phyloP scores from a whole-genome alignment of 2,113 vertebrate species.

The Petromus typicus region DNA sequence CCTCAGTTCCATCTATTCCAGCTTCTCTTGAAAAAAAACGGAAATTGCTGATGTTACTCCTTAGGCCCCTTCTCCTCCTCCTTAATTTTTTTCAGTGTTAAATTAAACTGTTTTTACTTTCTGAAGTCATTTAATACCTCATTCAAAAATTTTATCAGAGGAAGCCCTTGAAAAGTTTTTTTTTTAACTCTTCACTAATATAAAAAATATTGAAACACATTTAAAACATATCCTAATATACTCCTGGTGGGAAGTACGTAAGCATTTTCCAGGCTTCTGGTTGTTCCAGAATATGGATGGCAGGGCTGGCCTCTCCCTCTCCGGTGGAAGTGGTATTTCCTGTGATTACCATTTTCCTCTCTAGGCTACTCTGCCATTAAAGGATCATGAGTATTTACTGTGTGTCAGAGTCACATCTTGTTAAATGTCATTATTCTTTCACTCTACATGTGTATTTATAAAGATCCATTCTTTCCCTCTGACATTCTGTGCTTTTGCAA shows the following conservation, averaged over 20 bases:
- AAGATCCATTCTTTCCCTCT: background rate
- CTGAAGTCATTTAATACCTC: conserved; percentile 49
- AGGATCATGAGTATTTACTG: conserved; percentile 10
- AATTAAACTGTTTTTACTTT: conserved; percentile 53
- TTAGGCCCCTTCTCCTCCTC: background rate
- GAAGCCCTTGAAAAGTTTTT: background rate
- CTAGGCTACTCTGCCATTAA: conserved; percentile 39
- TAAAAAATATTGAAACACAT: conserved; percentile 40
- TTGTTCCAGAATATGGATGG: background rate
- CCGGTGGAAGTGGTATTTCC: background rate
- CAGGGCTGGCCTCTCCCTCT: background rate
- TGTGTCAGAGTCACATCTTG: conserved; percentile 17
- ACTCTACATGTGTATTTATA: conserved; percentile 21
- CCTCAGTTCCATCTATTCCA: conserved; percentile 15
- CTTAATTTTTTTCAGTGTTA: background rate
- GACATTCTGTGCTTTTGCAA: conserved; percentile 3
- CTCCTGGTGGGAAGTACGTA: conserved; percentile 3
- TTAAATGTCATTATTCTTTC: conserved; percentile 60
- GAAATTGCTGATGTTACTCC: background rate
- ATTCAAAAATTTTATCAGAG: conserved; percentile 6
- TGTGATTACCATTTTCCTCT: conserved; percentile 62
- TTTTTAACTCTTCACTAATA: conserved; percentile 18
- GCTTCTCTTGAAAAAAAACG: conserved; percentile 18
- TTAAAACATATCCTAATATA: conserved; percentile 16
- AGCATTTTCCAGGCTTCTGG: background rate